These are phyloP conservation scores for Eupithecia subumbrata DNA, from an alignment of 2,888 invertebrate genomes.

Conservation along the genomic window DNA sequence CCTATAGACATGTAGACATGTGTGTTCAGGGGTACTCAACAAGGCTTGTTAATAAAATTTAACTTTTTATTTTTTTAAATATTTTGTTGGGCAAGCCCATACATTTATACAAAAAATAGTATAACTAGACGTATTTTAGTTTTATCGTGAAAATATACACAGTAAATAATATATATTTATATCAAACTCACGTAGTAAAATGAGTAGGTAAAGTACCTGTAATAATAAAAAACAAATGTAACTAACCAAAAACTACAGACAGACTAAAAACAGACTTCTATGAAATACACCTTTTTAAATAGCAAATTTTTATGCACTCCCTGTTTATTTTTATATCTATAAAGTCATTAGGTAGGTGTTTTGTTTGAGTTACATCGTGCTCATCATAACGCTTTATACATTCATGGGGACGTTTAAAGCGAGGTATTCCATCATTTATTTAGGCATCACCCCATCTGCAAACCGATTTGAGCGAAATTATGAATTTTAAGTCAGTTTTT, in stretches of 20 bases:
- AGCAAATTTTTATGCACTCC: constrained; percentile 8
- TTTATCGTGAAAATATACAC: no score
- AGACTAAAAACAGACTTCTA: background rate
- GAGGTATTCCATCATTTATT: constrained; percentile 44
- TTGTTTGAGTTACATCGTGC: constrained; percentile 36
- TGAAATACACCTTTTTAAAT: background rate
- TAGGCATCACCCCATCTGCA: constrained; percentile 35
- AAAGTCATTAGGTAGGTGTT: constrained; percentile 14
- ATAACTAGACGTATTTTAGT: no score
- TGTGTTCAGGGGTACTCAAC: constrained; percentile 1
- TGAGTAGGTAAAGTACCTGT: background rate
- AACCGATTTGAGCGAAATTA: constrained; percentile 34
- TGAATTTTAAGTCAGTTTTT: constrained; percentile 33
- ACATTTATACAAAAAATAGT: no score
- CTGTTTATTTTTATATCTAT: constrained; percentile 5
- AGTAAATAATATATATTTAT: no score
- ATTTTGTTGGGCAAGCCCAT: no score
- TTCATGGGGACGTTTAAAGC: constrained; percentile 40
- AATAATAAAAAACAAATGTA: no score
- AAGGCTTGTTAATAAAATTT: background rate
- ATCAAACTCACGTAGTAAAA: background rate
- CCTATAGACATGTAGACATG: background rate
- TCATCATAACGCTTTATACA: constrained; percentile 40
- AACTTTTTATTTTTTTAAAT: no score
- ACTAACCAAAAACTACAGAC: background rate